Base-by-base conservation (phyloP, 2,797 vertebrate genomes). In the Gadopsis bispinosus region DNA sequence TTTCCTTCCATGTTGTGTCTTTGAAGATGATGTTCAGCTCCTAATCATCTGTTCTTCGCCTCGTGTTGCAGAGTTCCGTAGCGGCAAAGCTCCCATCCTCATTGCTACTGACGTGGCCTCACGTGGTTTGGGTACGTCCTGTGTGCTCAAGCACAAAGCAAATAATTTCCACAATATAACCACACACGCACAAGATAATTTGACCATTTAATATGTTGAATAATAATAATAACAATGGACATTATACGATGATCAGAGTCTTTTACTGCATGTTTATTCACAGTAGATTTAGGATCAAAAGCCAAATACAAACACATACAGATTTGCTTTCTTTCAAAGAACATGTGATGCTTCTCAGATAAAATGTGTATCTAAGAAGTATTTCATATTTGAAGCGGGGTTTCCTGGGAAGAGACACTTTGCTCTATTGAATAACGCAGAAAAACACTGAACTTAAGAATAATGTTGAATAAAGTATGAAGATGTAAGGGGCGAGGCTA, bases 51-150 rank as follows among this genome's bases (percentile, higher is more conserved):
- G 0, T 71, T 56, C 26, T 73, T 63, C 59, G 7, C 69, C 4
- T 48, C 6, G 0, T 59, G 53, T 83, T 95, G 51, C 95, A 99
- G 98, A 99, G 91, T 99, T 99, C 88, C 97, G 98, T 79, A 97
- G 95, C 86, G 97, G 98, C 90, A 99, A 99, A 95, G 97, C 98
- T 88, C 98, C 98, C 55, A 99, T 99, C 92, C 96, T 99, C 90
- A 98, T 99, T 81, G 98, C 98, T 87, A 99, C 98, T 3, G 98
- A 99, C 26, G 98, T 99, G 93, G 98, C 98, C 79, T 99, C 98
- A 59, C 97, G 98, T 88, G 98, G 98, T 95, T 95, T 99, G 96
- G 98, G 98, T 99, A 98, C 95, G 98, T 97, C 94, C 67, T 53
- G 62, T 71, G 94, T 95, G 93, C 93, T 93, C 82, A 85, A 81